A percentile compares a stretch with the other conserved stretches of the same genome.
These are phyloP conservation scores for Temnothorax nylanderi DNA, from an alignment of 1,140 invertebrate species.

Conservation along the genomic window DNA sequence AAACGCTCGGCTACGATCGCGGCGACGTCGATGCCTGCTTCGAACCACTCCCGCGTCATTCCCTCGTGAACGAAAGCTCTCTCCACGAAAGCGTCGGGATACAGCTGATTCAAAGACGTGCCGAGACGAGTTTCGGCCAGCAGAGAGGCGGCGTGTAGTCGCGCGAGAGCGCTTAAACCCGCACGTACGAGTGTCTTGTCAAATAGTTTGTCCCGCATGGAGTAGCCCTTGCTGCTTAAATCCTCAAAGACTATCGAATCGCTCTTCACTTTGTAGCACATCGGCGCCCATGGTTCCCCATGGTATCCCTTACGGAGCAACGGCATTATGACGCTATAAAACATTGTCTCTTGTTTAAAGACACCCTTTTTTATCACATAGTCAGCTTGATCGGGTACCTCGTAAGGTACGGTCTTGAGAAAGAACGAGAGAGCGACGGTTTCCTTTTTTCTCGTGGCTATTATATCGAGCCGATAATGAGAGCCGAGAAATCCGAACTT, in stretches of 20 bases:
- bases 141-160: slow-evolving; percentile 86
- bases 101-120: slow-evolving; percentile 79
- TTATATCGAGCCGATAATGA: slow-evolving; percentile 80
- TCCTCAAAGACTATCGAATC: slow-evolving; percentile 85
- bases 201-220: slow-evolving; percentile 80
- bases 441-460: slow-evolving; percentile 49
- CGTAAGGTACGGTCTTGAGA: slow-evolving; percentile 84
- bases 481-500: slow-evolving; percentile 86
- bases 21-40: slow-evolving; percentile 70
- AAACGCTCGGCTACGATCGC: slow-evolving; percentile 72
- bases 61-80: slow-evolving; percentile 82
- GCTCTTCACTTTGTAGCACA: slow-evolving; percentile 82
- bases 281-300: slow-evolving; percentile 78
- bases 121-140: slow-evolving; percentile 85
- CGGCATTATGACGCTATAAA: slow-evolving; percentile 84
- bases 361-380: slow-evolving; percentile 84
- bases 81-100: slow-evolving; percentile 84
- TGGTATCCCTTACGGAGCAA: slow-evolving; percentile 75
- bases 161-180: slow-evolving; percentile 85
- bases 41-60: slow-evolving; percentile 69
- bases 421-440: slow-evolving; percentile 81
- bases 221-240: slow-evolving; percentile 79
- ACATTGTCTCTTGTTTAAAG: slow-evolving; percentile 84
- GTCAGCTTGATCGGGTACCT: slow-evolving; percentile 78
- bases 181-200: slow-evolving; percentile 85